Evolutionary conservation across 2,888 invertebrate species (phyloP).

Genomic region (Chironomus riparius): DNA sequence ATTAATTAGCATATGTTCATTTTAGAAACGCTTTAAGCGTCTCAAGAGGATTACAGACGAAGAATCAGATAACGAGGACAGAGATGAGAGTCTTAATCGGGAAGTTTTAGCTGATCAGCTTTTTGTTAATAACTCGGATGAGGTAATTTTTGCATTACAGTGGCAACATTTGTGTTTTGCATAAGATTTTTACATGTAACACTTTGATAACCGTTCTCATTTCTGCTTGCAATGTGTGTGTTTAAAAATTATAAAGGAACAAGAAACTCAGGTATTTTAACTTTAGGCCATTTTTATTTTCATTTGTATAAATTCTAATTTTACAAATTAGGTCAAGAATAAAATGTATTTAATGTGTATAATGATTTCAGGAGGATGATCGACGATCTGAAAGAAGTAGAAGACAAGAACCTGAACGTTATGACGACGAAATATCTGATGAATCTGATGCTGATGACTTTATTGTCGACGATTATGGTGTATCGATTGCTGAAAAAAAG

Average conservation of each 20-base stretch:
- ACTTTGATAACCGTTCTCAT: not conserved
- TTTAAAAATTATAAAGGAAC: conserved; percentile 22
- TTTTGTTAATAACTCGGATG: conserved; percentile 69
- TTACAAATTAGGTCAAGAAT: not conserved
- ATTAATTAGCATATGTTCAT: conserved; percentile 27
- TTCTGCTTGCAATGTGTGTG: conserved; percentile 3
- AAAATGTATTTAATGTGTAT: not conserved
- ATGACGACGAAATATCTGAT: conserved; percentile 71
- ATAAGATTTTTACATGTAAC: not conserved
- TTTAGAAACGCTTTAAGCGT: conserved; percentile 77
- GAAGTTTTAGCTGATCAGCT: conserved; percentile 85
- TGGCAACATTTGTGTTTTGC: not conserved
- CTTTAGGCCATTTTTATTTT: not conserved
- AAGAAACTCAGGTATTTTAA: conserved; percentile 27
- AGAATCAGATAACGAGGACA: conserved; percentile 81
- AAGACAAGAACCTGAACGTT: conserved; percentile 55
- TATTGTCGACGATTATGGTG: conserved; percentile 92
- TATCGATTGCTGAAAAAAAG: conserved; percentile 72
- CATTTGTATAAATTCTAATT: not conserved
- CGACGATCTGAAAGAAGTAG: conserved; percentile 61
- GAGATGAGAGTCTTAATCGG: conserved; percentile 67
- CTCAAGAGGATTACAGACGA: conserved; percentile 76
- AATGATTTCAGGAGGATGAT: conserved; percentile 59
- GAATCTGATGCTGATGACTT: conserved; percentile 90
- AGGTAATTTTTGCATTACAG: conserved; percentile 48